These are phyloP conservation scores for Enteromius trimaculatus DNA, from an alignment of 2,797 vertebrate genomes.

Conservation along the genomic window DNA sequence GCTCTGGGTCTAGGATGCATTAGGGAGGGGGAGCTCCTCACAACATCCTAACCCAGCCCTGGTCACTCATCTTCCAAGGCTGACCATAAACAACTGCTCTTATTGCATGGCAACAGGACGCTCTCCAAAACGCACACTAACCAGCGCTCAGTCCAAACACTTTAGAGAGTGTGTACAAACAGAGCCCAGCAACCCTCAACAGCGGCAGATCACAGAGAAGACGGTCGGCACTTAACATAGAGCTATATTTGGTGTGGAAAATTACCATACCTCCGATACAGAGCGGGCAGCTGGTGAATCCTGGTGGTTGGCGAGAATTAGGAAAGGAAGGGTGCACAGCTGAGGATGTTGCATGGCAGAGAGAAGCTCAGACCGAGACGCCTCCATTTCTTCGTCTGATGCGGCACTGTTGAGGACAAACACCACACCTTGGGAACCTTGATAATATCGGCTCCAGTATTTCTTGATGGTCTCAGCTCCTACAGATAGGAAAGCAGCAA, in stretches of 20 bases:
- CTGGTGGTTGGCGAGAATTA: slow-evolving; percentile 98
- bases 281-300: slow-evolving; percentile 96
- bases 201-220: slow-evolving; percentile 52
- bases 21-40: slow-evolving; percentile 44
- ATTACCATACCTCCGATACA: slow-evolving; percentile 87
- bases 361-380: slow-evolving; percentile 94
- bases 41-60: slow-evolving; percentile 29
- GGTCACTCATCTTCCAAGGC: slow-evolving; percentile 29
- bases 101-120: slow-evolving; percentile 58
- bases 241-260: slow-evolving; percentile 61
- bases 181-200: slow-evolving; percentile 55
- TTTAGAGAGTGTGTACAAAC: slow-evolving; percentile 65
- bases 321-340: slow-evolving; percentile 96
- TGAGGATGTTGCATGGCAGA: slow-evolving; percentile 97
- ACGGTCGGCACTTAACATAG: slow-evolving; percentile 50
- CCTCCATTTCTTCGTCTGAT: slow-evolving; percentile 93
- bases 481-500: slow-evolving; percentile 65
- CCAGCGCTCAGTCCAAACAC: slow-evolving; percentile 62
- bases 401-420: slow-evolving; percentile 97
- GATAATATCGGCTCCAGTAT: slow-evolving; percentile 99
- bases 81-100: slow-evolving; percentile 59
- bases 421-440: slow-evolving; percentile 97
- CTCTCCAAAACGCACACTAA: slow-evolving; percentile 51
- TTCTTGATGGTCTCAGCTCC: slow-evolving; percentile 97
- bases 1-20: slow-evolving; percentile 37